These are phyloP conservation scores for Percopsis transmontana DNA, from an alignment of 2,113 vertebrate species.

Conservation along the genomic window DNA sequence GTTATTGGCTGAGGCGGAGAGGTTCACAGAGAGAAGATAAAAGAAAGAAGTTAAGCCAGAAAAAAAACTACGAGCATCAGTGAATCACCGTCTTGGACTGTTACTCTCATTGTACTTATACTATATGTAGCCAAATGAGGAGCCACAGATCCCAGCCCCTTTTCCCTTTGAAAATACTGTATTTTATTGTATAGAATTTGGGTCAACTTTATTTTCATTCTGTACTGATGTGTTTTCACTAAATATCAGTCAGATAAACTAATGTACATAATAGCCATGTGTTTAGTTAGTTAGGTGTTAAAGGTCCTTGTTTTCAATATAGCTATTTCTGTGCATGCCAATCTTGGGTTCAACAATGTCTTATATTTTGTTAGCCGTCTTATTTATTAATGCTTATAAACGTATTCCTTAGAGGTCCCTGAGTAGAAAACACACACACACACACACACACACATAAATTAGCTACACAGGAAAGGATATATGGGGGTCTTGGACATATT, in stretches of 20 bases:
- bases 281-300: conserved; percentile 18
- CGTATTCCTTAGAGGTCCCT: no score
- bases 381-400: conserved; percentile 64
- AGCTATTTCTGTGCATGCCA: conserved; percentile 58
- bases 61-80: not conserved
- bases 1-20: no score
- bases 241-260: conserved; percentile 47
- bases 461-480: no score
- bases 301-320: conserved; percentile 18
- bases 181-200: conserved; percentile 60
- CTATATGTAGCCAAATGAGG: conserved; percentile 12
- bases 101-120: not conserved
- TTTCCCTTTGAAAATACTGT: conserved; percentile 27
- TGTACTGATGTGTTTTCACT: conserved; percentile 63
- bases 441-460: no score
- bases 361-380: conserved; percentile 39
- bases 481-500: no score
- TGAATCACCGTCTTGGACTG: not conserved
- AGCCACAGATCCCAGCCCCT: conserved; percentile 2
- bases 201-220: conserved; percentile 19
- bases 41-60: conserved; percentile 10
- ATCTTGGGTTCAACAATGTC: conserved; percentile 1
- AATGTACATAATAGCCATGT: conserved; percentile 32
- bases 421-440: no score
- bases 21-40: no score